phyloP scores from a whole-genome alignment of 2,888 invertebrate species.

The Tiphia femorata region DNA sequence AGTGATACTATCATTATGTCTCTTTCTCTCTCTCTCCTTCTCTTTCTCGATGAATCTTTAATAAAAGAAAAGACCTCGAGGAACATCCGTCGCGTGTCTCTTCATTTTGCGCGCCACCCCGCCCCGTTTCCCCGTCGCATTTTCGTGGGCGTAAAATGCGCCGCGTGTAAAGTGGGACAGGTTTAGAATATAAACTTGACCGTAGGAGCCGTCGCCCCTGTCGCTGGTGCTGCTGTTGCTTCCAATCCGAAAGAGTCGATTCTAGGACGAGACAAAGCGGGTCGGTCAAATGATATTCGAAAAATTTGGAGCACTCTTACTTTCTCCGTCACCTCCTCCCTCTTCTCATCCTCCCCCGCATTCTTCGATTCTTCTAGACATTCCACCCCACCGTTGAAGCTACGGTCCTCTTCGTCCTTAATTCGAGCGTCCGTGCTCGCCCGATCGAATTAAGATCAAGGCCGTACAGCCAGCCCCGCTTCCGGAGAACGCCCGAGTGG shows the following conservation, averaged over 20 bases:
- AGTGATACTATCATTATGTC: slow-evolving; percentile 42
- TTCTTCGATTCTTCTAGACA: too few species aligned
- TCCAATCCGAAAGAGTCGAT: too few species aligned
- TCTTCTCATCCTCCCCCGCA: neutral
- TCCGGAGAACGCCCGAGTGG: neutral
- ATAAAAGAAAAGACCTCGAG: slow-evolving; percentile 59
- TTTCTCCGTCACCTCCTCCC: neutral
- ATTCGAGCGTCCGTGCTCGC: slow-evolving; percentile 10
- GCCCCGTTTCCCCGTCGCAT: neutral
- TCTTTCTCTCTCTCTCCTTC: slow-evolving; percentile 45
- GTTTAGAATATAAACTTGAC: slow-evolving; percentile 19
- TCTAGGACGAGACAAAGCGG: neutral
- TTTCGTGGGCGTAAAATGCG: neutral
- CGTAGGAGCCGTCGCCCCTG: neutral
- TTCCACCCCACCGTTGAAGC: too few species aligned
- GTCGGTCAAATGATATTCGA: neutral
- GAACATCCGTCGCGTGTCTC: slow-evolving; percentile 28
- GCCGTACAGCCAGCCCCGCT: slow-evolving; percentile 8
- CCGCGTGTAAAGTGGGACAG: slow-evolving; percentile 19
- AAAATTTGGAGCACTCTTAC: neutral
- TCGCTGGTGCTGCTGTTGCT: too few species aligned
- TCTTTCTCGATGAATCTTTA: slow-evolving; percentile 45
- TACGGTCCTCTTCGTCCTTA: slow-evolving; percentile 14
- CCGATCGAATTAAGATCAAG: slow-evolving; percentile 47
- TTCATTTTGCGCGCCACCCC: neutral